phyloP scores from a whole-genome alignment of 2,797 vertebrate genomes.

The Eutrigla gurnardus region DNA sequence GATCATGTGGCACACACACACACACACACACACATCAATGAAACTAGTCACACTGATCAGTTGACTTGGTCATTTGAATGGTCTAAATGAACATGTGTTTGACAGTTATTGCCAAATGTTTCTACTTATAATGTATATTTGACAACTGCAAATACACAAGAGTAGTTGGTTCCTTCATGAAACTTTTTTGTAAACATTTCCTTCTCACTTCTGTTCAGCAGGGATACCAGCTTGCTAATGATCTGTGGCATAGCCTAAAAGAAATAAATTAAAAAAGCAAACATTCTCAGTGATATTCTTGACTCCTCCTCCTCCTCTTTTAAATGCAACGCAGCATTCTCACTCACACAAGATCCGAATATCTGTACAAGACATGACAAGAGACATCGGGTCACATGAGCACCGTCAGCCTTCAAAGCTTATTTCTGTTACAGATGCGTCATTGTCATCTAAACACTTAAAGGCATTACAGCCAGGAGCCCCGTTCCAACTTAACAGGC shows the following conservation, averaged over 20 bases:
- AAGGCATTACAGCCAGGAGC: conserved; percentile 13
- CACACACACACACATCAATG: conserved; percentile 63
- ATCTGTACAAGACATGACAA: not conserved
- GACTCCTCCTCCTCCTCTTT: not conserved
- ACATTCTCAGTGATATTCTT: too few relatives aligned
- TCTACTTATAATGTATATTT: not conserved
- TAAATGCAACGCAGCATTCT: not conserved
- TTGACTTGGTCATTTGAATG: conserved; percentile 56
- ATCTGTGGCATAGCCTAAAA: not conserved
- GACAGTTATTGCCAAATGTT: conserved; percentile 5
- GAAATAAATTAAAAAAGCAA: too few relatives aligned
- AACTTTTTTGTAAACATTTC: not conserved
- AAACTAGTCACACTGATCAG: conserved; percentile 67
- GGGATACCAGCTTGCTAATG: not conserved
- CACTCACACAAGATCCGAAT: not conserved
- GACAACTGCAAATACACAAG: not conserved
- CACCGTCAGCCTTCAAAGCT: conserved; percentile 6
- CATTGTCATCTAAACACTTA: conserved; percentile 23
- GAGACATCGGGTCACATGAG: not conserved
- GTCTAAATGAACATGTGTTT: conserved; percentile 32
- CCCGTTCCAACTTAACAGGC: conserved; percentile 23
- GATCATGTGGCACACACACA: conserved; percentile 59
- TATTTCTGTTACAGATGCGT: conserved; percentile 29
- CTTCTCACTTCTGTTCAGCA: not conserved
- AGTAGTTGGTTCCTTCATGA: not conserved